Percentiles rank a stretch among this genome's conserved stretches.
Conservation (phyloP, 1,140 invertebrate species). For the Drosophila nigromelanica region DNA sequence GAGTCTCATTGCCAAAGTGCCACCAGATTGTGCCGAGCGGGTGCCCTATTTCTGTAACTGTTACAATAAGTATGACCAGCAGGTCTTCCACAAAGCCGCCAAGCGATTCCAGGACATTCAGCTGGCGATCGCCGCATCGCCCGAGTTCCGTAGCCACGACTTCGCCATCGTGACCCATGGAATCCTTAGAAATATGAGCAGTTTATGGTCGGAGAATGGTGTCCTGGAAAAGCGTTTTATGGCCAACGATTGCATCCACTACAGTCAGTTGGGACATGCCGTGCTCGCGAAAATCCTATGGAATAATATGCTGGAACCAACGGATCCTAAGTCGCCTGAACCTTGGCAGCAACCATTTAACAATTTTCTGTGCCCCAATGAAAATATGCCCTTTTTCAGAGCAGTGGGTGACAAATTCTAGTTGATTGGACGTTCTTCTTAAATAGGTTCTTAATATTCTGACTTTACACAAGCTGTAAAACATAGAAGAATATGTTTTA, state of each 20-base stretch:
- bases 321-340: slow-evolving; percentile 26
- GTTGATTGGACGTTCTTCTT: neutral
- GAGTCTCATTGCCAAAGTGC: slow-evolving; percentile 55
- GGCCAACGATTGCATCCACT: slow-evolving; percentile 89
- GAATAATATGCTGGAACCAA: slow-evolving; percentile 86
- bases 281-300: slow-evolving; percentile 84
- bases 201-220: slow-evolving; percentile 83
- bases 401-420: slow-evolving; percentile 8
- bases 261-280: slow-evolving; percentile 87
- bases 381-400: slow-evolving; percentile 11
- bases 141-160: slow-evolving; percentile 70
- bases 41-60: slow-evolving; percentile 80
- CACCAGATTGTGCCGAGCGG: slow-evolving; percentile 62
- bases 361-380: slow-evolving; percentile 27
- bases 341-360: slow-evolving; percentile 31
- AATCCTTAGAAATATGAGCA: slow-evolving; percentile 73
- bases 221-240: slow-evolving; percentile 86
- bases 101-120: slow-evolving; percentile 59
- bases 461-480: too few species aligned
- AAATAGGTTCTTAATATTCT: too few species aligned
- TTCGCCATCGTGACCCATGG: slow-evolving; percentile 88
- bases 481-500: too few species aligned
- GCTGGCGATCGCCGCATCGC: slow-evolving; percentile 64
- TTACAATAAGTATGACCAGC: slow-evolving; percentile 81
- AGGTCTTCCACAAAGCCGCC: slow-evolving; percentile 49